Evolutionary conservation across 2,113 vertebrate genomes (phyloP), one percentile per base, ranked within the genome.

Genomic region (Notarius quadriscutis): DNA sequence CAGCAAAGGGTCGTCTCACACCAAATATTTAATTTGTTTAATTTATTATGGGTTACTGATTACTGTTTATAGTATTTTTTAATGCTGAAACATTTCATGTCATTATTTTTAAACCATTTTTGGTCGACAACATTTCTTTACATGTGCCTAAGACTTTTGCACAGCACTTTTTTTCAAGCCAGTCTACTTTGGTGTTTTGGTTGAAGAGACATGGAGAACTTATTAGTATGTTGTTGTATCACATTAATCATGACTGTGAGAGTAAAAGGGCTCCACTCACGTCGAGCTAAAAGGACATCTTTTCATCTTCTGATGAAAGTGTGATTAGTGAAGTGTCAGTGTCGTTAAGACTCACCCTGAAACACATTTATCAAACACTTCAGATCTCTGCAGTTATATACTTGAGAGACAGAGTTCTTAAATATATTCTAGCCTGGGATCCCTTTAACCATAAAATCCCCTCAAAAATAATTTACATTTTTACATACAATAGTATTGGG

Each of bases 281-380:
- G 69, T 58, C 60, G 7, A 48, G 30, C 69, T 48, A 25, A 84
- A n/a, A 60, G 67, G 48, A 77, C 71, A 51, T 77, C 22, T 57
- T 27, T 41, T 72, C 58, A 51, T 75, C 20, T 69, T 34, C 17
- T 48, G 69, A 55, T 82, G 71, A 88, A 41, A 22, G 83, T 51
- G 74, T 48, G 63, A 65, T 81, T 86, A 55, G 74, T 77, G 81
- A 57, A 74, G 78, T 51, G 69, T 41, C 14, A 81, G 27, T 48
- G 27, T 55, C 41, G 77, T 85, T 79, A 85, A 69, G 57, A 17
- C 17, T 55, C 7, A 77, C 12, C 10, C 50, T 75, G 72, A 79
- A 67, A 84, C 20, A 63, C 75, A 84, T 80, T 84, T 34, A 84
- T 85, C 11, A 79, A 67, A 78, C 63, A n/a, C n/a, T 5, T 83